Conservation (phyloP, 2,113 vertebrate species). For the Lasiurus cinereus region DNA sequence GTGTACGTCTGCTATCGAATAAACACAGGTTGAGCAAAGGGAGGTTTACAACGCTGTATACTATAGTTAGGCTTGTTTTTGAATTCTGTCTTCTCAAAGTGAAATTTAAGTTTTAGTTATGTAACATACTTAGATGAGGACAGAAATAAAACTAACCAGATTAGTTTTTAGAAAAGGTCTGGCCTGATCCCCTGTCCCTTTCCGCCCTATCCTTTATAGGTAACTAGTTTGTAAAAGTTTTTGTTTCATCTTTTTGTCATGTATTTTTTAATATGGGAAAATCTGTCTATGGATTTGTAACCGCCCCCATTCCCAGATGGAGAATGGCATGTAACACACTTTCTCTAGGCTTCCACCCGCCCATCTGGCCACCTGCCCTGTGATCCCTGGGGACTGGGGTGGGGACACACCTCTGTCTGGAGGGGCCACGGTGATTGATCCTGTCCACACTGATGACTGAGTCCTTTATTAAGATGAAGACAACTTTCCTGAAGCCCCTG, state of each 20-base stretch:
- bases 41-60: neutral
- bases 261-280: neutral
- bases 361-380: too few species aligned
- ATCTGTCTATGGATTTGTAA: too few species aligned
- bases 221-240: neutral
- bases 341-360: neutral
- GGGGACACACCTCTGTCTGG: too few species aligned
- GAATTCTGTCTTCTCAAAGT: neutral
- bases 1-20: neutral
- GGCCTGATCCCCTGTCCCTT: neutral
- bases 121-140: neutral
- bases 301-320: neutral
- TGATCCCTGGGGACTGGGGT: neutral
- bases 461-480: neutral
- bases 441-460: neutral
- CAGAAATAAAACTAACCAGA: neutral
- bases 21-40: neutral
- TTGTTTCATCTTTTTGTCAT: neutral
- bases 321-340: fast-evolving
- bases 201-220: neutral
- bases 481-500: neutral
- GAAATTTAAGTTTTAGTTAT: neutral
- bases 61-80: neutral
- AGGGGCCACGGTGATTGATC: too few species aligned
- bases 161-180: neutral